phyloP scores from a whole-genome alignment of 2,113 vertebrate species.

The Phalacrocorax carbo region DNA sequence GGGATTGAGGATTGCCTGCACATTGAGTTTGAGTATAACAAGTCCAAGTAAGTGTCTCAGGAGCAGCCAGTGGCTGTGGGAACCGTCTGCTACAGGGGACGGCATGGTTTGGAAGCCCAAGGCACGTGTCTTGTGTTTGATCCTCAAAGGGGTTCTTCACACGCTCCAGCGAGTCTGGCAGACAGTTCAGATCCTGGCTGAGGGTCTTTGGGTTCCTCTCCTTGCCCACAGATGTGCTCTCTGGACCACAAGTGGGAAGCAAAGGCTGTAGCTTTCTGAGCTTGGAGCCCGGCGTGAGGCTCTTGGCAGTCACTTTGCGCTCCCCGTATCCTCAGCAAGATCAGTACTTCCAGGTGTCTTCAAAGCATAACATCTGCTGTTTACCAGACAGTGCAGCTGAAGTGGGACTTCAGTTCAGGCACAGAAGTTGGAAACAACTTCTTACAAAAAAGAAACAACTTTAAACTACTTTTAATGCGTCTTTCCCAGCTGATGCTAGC shows the following conservation, averaged over 20 bases:
- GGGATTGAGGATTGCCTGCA: slow-evolving; percentile 98
- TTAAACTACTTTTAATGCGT: background rate
- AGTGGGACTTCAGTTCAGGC: background rate
- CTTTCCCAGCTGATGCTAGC: background rate
- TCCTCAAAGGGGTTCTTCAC: background rate
- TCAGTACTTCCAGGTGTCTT: background rate
- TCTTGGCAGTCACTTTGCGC: background rate
- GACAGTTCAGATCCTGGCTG: background rate
- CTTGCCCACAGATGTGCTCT: background rate
- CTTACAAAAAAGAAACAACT: background rate
- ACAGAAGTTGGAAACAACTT: background rate
- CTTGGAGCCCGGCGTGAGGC: background rate
- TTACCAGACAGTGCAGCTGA: background rate
- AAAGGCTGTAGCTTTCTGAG: background rate
- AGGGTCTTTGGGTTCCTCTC: background rate
- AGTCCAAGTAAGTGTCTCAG: slow-evolving; percentile 91
- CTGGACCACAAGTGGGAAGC: background rate
- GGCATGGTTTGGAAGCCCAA: background rate
- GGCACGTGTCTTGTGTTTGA: background rate
- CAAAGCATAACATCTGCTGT: background rate
- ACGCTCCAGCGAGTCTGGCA: background rate
- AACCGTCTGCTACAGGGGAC: background rate
- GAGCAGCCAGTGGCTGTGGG: background rate
- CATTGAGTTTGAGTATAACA: slow-evolving; percentile 99
- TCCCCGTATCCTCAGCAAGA: background rate